phyloP scores from a whole-genome alignment of 2,113 vertebrate species.

The Emydura subglobosa region DNA sequence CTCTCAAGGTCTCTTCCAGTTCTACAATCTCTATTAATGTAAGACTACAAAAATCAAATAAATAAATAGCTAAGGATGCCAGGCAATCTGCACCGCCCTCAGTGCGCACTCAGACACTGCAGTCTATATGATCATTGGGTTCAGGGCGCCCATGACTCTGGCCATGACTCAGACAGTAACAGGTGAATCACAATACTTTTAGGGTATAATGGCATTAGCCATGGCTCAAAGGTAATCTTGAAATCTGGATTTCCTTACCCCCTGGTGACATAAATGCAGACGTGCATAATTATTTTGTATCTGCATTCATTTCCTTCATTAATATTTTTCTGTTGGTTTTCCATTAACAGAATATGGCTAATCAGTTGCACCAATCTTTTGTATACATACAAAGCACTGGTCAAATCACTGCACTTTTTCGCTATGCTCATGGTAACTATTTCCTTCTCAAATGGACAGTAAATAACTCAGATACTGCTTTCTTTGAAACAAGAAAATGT shows the following conservation, averaged over 20 bases:
- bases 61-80: not conserved
- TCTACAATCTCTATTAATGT: not conserved
- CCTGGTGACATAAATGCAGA: not conserved
- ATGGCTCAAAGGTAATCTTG: fast-evolving
- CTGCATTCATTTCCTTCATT: not conserved
- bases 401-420: not conserved
- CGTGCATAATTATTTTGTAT: not conserved
- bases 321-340: not conserved
- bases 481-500: not conserved
- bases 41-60: not conserved
- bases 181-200: not conserved
- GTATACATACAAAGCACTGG: not conserved
- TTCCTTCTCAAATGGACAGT: not conserved
- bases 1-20: not conserved
- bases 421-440: not conserved
- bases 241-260: not conserved
- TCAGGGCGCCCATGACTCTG: not conserved
- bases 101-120: not conserved
- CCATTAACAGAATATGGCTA: not conserved
- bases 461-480: not conserved
- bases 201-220: not conserved
- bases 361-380: not conserved
- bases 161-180: not conserved
- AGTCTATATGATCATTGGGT: not conserved
- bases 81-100: not conserved